phyloP scores from a whole-genome alignment of 2,888 invertebrate genomes.

The Eubasilissa splendida region DNA sequence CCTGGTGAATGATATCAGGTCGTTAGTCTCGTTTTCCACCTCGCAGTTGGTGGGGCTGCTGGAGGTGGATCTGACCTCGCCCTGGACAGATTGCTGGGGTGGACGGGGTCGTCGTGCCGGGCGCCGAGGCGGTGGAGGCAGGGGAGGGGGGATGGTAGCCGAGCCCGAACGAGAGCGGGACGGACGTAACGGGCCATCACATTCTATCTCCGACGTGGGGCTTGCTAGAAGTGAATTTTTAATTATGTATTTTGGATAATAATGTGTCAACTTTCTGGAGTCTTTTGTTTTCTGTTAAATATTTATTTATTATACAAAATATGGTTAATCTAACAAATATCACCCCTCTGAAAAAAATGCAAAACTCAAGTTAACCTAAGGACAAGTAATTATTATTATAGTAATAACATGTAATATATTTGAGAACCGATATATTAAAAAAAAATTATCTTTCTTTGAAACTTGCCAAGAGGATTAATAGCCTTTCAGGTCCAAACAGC shows the following conservation, averaged over 20 bases:
- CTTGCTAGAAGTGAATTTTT: conserved; percentile 40
- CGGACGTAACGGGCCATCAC: conserved; percentile 52
- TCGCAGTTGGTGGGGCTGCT: conserved; percentile 66
- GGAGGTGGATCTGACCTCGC: conserved; percentile 65
- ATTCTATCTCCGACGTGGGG: conserved; percentile 51
- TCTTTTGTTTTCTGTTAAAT: no score
- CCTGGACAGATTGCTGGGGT: conserved; percentile 7
- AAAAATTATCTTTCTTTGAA: no score
- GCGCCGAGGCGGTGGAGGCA: conserved; percentile 60
- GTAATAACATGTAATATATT: no score
- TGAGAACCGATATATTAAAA: no score
- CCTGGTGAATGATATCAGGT: conserved; percentile 82
- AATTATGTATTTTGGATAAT: neutral
- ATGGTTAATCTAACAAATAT: no score
- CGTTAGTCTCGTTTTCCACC: conserved; percentile 65
- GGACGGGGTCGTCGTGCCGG: conserved; percentile 48
- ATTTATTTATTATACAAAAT: no score
- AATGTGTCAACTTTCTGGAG: no score
- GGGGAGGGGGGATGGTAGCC: conserved; percentile 68
- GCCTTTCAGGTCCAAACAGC: no score
- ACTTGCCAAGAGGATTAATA: no score
- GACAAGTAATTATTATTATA: no score
- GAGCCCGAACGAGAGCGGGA: conserved; percentile 60
- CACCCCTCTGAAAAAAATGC: no score
- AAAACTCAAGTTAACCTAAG: no score